These are phyloP conservation scores for Microctonus brassicae DNA, from an alignment of 2,888 invertebrate genomes.

Conservation along the genomic window DNA sequence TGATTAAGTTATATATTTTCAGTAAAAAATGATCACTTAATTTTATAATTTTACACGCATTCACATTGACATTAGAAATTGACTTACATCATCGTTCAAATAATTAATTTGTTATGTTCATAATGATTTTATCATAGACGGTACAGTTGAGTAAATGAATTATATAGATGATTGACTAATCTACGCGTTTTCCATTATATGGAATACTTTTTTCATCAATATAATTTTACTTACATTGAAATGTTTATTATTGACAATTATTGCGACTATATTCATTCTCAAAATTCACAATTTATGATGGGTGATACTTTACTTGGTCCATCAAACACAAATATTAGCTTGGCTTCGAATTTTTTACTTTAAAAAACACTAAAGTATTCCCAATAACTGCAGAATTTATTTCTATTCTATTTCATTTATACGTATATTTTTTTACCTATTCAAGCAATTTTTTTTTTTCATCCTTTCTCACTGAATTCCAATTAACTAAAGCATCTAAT, in stretches of 20 bases:
- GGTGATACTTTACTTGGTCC: conserved; percentile 39
- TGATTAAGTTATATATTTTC: conserved; percentile 45
- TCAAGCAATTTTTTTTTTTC: background rate
- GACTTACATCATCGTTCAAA: conserved; percentile 53
- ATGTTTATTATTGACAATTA: conserved; percentile 6
- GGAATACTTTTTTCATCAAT: background rate
- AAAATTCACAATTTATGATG: background rate
- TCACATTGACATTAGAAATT: conserved; percentile 63
- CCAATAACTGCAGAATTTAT: background rate
- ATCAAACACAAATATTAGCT: conserved; percentile 36
- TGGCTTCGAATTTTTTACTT: background rate
- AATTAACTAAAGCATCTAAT: background rate
- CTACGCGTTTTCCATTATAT: background rate
- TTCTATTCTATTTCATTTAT: background rate
- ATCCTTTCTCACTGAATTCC: background rate
- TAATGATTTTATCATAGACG: background rate
- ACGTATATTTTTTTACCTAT: too few relatives aligned
- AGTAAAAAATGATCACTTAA: conserved; percentile 60
- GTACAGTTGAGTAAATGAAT: background rate
- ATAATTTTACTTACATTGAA: conserved; percentile 12
- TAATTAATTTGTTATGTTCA: conserved; percentile 2
- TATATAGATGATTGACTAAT: background rate
- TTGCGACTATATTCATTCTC: background rate
- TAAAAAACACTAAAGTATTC: background rate
- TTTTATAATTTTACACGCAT: conserved; percentile 51